Evolutionary conservation across 1,140 invertebrate species (phyloP).

Genomic region (Drosophila rhopaloa): DNA sequence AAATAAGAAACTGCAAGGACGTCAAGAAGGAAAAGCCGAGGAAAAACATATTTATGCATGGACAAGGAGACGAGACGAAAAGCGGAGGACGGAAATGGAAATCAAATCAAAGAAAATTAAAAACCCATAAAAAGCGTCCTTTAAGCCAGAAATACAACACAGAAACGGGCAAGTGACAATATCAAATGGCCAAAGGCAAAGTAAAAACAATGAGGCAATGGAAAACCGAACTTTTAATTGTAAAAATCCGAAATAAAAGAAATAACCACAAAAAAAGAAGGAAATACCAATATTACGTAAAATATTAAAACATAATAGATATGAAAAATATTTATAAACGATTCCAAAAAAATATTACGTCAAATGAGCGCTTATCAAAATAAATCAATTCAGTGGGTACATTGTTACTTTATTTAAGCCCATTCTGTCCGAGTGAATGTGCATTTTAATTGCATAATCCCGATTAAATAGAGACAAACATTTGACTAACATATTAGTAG

Average conservation of each 20-base stretch:
- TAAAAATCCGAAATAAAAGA: neutral
- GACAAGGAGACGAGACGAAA: neutral
- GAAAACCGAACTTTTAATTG: neutral
- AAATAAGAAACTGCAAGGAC: slow-evolving; percentile 32
- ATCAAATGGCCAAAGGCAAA: slow-evolving; percentile 2
- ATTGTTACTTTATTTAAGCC: no score
- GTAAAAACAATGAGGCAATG: neutral
- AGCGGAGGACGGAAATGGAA: slow-evolving; percentile 23
- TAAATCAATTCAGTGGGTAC: no score
- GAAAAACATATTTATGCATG: slow-evolving; percentile 35
- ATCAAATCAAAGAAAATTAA: slow-evolving; percentile 54
- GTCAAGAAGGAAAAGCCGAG: slow-evolving; percentile 3
- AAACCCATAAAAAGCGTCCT: slow-evolving; percentile 34
- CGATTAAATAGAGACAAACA: slow-evolving; percentile 10
- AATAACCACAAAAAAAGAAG: neutral
- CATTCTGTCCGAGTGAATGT: neutral
- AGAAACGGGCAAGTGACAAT: neutral
- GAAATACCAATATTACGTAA: no score
- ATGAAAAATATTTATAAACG: no score
- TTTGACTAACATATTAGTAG: slow-evolving; percentile 10
- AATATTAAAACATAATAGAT: no score
- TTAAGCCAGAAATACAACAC: slow-evolving; percentile 6
- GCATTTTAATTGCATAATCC: slow-evolving; percentile 6
- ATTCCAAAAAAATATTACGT: no score
- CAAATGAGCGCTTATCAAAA: no score